These are phyloP conservation scores for Parnassius orleans DNA, from an alignment of 2,888 invertebrate genomes.

Conservation along the genomic window DNA sequence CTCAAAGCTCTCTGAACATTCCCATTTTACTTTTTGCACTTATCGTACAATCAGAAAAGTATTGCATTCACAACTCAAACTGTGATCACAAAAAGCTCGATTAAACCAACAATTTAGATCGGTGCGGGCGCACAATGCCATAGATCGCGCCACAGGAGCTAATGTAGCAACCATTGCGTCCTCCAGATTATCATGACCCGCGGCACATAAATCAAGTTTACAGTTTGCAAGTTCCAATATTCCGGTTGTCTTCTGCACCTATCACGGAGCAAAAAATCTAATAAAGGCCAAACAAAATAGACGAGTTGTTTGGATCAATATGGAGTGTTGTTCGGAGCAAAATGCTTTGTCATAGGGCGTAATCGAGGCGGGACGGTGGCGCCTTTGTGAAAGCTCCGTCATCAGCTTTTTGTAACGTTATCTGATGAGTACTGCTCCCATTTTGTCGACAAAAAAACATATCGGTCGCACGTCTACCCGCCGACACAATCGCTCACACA, in stretches of 20 bases:
- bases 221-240: slow-evolving; percentile 22
- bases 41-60: slow-evolving; percentile 44
- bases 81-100: slow-evolving; percentile 67
- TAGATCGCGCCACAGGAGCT: slow-evolving; percentile 72
- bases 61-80: slow-evolving; percentile 58
- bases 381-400: slow-evolving; percentile 71
- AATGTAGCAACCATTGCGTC: slow-evolving; percentile 43
- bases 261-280: slow-evolving; percentile 62
- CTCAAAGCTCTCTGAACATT: slow-evolving; percentile 26
- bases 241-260: slow-evolving; percentile 45
- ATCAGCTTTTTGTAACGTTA: slow-evolving; percentile 74
- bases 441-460: slow-evolving; percentile 68
- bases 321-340: slow-evolving; percentile 74
- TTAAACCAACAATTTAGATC: slow-evolving; percentile 76
- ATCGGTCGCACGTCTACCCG: slow-evolving; percentile 43
- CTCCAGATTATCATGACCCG: slow-evolving; percentile 34
- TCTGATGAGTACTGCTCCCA: slow-evolving; percentile 80
- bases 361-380: slow-evolving; percentile 77
- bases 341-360: slow-evolving; percentile 79
- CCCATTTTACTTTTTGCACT: slow-evolving; percentile 49
- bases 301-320: slow-evolving; percentile 78
- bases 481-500: slow-evolving; percentile 37
- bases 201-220: slow-evolving; percentile 22
- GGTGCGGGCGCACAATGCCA: slow-evolving; percentile 62
- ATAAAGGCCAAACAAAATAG: slow-evolving; percentile 73